Evolutionary conservation across 2,797 vertebrate species (phyloP).

Genomic region (Ptychadena robeensis): DNA sequence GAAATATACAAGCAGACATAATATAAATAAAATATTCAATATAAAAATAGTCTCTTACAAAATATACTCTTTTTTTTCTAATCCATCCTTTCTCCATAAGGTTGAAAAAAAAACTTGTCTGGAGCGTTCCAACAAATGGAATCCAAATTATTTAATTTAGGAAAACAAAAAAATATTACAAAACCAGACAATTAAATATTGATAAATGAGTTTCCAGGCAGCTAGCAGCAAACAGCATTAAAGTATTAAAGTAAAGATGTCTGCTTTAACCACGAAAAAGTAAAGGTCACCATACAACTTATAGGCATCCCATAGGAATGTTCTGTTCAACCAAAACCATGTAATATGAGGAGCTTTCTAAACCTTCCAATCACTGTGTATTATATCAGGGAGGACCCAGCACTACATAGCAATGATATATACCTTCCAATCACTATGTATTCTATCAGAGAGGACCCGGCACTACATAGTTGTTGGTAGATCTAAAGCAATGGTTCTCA

Average conservation of each 20-base stretch:
- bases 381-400: too few relatives aligned
- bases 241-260: slow-evolving; percentile 74
- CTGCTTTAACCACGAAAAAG: slow-evolving; percentile 75
- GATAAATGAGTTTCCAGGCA: slow-evolving; percentile 80
- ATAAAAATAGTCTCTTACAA: slow-evolving; percentile 99
- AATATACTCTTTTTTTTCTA: slow-evolving; percentile 89
- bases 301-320: too few relatives aligned
- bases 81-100: slow-evolving; percentile 80
- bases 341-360: too few relatives aligned
- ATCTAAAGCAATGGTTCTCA: too few relatives aligned
- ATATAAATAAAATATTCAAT: slow-evolving; percentile 98
- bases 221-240: slow-evolving; percentile 88
- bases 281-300: too few relatives aligned
- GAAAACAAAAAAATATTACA: slow-evolving; percentile 34
- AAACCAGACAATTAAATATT: slow-evolving; percentile 68
- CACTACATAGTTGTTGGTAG: too few relatives aligned
- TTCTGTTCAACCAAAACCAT: too few relatives aligned
- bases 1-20: slow-evolving; percentile 79
- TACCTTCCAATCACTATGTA: too few relatives aligned
- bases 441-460: too few relatives aligned
- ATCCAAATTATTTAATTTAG: slow-evolving; percentile 67
- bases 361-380: too few relatives aligned
- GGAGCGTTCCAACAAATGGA: slow-evolving; percentile 72
- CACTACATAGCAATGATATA: too few relatives aligned
- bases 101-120: slow-evolving; percentile 79